Evolutionary conservation across 1,140 invertebrate genomes (phyloP).

Genomic region (Drosophila bifasciata): DNA sequence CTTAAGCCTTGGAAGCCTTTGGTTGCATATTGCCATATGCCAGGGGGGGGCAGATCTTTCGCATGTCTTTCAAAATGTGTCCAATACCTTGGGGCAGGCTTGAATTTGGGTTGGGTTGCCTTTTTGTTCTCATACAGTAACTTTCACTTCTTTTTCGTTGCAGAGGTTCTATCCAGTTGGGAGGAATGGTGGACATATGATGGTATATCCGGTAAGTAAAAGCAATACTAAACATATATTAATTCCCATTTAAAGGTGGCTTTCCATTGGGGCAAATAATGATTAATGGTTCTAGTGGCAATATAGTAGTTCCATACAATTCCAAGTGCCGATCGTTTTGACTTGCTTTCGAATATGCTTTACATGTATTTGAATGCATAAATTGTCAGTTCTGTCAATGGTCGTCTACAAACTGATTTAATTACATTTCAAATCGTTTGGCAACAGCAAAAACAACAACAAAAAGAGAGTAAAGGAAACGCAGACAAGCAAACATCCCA

Average conservation of each 20-base stretch:
- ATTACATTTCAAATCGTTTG: slow-evolving; percentile 59
- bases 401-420: slow-evolving; percentile 37
- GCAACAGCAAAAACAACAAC: slow-evolving; percentile 39
- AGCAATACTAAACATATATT: slow-evolving; percentile 33
- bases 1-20: slow-evolving; percentile 13
- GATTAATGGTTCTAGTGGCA: not conserved
- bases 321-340: too few species aligned
- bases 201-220: slow-evolving; percentile 93
- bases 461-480: not conserved
- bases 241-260: too few species aligned
- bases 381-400: slow-evolving; percentile 19
- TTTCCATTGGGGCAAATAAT: not conserved
- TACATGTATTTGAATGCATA: slow-evolving; percentile 6
- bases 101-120: not conserved
- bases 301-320: too few species aligned
- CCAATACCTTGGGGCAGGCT: too few species aligned
- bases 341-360: too few species aligned
- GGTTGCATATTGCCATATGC: slow-evolving; percentile 2
- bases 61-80: too few species aligned
- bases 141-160: slow-evolving; percentile 54
- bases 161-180: slow-evolving; percentile 91
- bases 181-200: slow-evolving; percentile 98
- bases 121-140: not conserved
- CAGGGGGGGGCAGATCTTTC: too few species aligned
- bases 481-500: slow-evolving; percentile 20